Evolutionary conservation across 2,888 invertebrate species (phyloP).

Genomic region (Frankliniella intonsa): DNA sequence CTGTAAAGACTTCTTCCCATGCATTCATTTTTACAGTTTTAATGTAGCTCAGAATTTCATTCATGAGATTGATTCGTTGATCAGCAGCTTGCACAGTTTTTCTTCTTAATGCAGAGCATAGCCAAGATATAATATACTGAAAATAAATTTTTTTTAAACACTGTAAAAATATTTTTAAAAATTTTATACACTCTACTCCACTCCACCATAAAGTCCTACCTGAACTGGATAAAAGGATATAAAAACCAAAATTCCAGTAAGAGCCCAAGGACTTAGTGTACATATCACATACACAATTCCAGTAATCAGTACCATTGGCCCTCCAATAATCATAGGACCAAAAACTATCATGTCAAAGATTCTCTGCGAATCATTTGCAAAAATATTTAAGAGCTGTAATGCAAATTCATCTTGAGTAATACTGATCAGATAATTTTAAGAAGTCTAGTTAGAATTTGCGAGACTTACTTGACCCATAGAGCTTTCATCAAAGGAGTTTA

Average conservation of each 20-base stretch:
- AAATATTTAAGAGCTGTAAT: conserved; percentile 54
- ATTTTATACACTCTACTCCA: too few relatives aligned
- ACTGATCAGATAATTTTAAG: not conserved
- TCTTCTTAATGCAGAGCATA: conserved; percentile 45
- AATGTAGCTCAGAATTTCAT: conserved; percentile 55
- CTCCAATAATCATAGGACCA: conserved; percentile 52
- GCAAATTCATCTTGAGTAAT: not conserved
- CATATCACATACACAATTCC: conserved; percentile 50
- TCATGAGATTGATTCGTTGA: conserved; percentile 51
- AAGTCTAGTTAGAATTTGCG: not conserved
- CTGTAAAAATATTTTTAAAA: too few relatives aligned
- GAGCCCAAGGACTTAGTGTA: conserved; percentile 52
- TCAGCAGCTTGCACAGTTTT: conserved; percentile 45
- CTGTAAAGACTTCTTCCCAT: conserved; percentile 56
- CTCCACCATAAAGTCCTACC: conserved; percentile 44
- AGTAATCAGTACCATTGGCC: conserved; percentile 50
- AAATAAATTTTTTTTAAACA: conserved; percentile 37
- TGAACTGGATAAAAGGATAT: conserved; percentile 53
- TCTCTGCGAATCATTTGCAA: conserved; percentile 54
- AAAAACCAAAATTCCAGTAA: conserved; percentile 51
- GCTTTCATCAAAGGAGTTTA: conserved; percentile 48
- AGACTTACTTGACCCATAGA: conserved; percentile 46
- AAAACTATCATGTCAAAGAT: conserved; percentile 52
- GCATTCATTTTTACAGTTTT: conserved; percentile 61
- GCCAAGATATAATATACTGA: conserved; percentile 48